Evolutionary conservation across 2,113 vertebrate species (phyloP).

Genomic region (Zapornia atra): DNA sequence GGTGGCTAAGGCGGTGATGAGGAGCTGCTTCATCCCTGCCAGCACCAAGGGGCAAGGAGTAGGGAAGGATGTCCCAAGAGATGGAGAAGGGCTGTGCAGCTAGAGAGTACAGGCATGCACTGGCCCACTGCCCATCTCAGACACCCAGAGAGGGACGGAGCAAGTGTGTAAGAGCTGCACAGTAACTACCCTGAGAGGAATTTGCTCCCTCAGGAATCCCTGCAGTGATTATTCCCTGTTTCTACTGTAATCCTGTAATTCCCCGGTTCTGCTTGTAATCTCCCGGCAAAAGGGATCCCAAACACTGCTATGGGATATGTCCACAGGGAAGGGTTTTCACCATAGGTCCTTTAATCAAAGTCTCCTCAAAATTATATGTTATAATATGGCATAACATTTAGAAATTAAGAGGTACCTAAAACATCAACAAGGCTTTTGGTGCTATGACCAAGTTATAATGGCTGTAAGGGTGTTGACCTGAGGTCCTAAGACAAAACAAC

Average conservation of each 20-base stretch:
- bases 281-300: neutral
- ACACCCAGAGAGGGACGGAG: neutral
- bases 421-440: neutral
- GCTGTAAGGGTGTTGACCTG: neutral
- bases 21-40: neutral
- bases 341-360: neutral
- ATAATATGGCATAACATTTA: neutral
- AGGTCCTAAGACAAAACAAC: neutral
- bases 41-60: neutral
- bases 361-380: neutral
- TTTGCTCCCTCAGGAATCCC: neutral
- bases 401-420: neutral
- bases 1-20: neutral
- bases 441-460: neutral
- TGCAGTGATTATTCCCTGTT: neutral
- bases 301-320: neutral
- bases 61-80: neutral
- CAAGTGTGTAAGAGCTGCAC: neutral
- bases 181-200: neutral
- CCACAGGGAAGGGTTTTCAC: neutral
- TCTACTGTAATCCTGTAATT: neutral
- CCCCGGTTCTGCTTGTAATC: neutral
- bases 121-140: fast-evolving
- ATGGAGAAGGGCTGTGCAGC: neutral
- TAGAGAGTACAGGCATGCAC: neutral